Evolutionary conservation across 1,140 invertebrate genomes (phyloP).

Genomic region (Sinonovacula constricta): DNA sequence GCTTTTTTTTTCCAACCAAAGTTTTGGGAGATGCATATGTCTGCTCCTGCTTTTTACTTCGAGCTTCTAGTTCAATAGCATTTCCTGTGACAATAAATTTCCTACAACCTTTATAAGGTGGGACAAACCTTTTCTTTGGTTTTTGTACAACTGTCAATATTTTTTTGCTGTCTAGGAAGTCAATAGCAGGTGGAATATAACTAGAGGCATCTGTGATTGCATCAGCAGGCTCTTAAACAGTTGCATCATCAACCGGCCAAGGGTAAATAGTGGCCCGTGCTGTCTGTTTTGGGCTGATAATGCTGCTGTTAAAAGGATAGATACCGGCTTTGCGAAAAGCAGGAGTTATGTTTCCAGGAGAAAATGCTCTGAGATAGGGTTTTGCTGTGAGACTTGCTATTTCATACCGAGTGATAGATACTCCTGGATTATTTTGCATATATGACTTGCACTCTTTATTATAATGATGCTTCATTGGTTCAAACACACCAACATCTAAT

Average conservation of each 20-base stretch:
- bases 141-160: constrained; percentile 7
- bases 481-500: constrained; percentile 55
- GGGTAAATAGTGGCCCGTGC: constrained; percentile 22
- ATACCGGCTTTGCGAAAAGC: constrained; percentile 44
- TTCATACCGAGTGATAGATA: constrained; percentile 17
- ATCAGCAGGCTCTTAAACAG: not conserved
- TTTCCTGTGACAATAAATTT: constrained; percentile 3
- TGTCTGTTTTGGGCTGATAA: not conserved
- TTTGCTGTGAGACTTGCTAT: not conserved
- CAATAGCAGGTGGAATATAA: not conserved
- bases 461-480: constrained; percentile 48
- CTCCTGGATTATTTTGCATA: constrained; percentile 8
- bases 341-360: constrained; percentile 38
- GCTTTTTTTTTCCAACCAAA: not conserved
- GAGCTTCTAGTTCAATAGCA: constrained; percentile 16
- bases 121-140: constrained; percentile 33
- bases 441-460: constrained; percentile 1
- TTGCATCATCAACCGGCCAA: not conserved
- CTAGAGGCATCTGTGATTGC: not conserved
- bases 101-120: constrained; percentile 17
- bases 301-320: constrained; percentile 33
- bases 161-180: not conserved
- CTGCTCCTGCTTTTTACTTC: no score
- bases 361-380: constrained; percentile 15
- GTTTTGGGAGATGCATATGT: not conserved